Base-by-base conservation (phyloP, 2,888 invertebrate species). In the Mythimna lalbum region DNA sequence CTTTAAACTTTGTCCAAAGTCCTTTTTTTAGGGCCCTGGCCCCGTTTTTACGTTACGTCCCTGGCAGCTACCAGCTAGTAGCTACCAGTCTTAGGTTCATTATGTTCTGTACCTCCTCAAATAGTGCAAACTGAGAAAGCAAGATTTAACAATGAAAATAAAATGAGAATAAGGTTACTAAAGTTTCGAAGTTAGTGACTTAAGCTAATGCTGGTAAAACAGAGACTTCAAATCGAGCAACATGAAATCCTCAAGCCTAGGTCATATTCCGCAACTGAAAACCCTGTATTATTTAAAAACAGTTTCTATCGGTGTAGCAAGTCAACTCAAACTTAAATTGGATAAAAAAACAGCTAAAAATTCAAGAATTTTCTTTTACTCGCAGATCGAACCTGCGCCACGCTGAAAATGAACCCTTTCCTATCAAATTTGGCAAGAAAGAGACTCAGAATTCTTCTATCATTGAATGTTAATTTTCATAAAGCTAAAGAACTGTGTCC, bases 311-410 rank as follows among this genome's bases (percentile, higher is more conserved):
- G 2, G 7, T 60, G 36, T 39, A 33, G 0, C 9, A 36, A 12
- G 12, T 21, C 7, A 60, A 19, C 9, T 43, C 62, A 49, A 19
- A 36, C 10, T 31, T 50, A 9, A 12, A 27, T 43, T 64, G 43
- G 47, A 56, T 33, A 57, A 43, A 59, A n/a, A 59, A 62, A 64
- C 67, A 67, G 52, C 57, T 72, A 67, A 62, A 77, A 53, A 81
- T 55, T 63, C 59, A 47, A 61, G 59, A 71, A 64, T 77, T 79
- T 80, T 79, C 56, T 79, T 79, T 76, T 68, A 80, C 78, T 79
- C 81, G 62, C 78, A 79, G 78, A 79, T 79, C 7, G 12, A 57
- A 72, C 39, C 71, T 4, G 64, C 31, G 19, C 19, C 63, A 80
- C 80, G 78, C 33, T 57, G 71, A 50, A 71, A 43, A 23, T 1